Evolutionary conservation across 2,113 vertebrate species (phyloP).

Genomic region (Nothoprocta perdicaria): DNA sequence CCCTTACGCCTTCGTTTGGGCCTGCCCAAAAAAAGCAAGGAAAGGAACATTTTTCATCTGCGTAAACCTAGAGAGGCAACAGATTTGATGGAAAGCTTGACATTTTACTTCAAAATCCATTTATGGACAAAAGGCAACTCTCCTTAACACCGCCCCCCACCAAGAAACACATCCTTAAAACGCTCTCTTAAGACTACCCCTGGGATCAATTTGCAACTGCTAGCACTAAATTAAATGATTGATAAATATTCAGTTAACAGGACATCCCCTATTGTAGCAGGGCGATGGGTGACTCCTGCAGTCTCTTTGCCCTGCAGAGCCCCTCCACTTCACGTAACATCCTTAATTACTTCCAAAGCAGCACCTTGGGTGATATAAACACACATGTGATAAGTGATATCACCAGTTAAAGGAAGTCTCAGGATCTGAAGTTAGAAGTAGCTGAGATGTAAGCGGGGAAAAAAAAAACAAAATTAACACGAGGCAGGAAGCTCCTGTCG

Average conservation of each 20-base stretch:
- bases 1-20: too few species aligned
- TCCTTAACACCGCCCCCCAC: too few species aligned
- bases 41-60: accelerated
- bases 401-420: neutral
- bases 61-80: neutral
- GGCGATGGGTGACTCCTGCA: neutral
- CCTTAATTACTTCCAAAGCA: neutral
- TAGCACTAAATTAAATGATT: constrained; percentile 4
- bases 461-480: neutral
- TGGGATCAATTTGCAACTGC: neutral
- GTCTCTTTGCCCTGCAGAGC: neutral
- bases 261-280: neutral
- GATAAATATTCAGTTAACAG: constrained; percentile 27
- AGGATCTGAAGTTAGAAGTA: neutral
- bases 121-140: neutral
- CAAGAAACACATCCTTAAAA: neutral
- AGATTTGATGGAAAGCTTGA: neutral
- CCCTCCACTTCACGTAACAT: neutral
- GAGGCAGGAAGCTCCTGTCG: neutral
- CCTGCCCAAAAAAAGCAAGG: accelerated
- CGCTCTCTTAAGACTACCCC: constrained; percentile 37
- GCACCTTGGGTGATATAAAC: neutral
- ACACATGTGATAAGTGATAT: neutral
- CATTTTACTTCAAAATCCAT: neutral
- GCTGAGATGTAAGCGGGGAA: neutral